Conservation (phyloP, 2,888 invertebrate species). For the Drosophila kambysellisi region DNA sequence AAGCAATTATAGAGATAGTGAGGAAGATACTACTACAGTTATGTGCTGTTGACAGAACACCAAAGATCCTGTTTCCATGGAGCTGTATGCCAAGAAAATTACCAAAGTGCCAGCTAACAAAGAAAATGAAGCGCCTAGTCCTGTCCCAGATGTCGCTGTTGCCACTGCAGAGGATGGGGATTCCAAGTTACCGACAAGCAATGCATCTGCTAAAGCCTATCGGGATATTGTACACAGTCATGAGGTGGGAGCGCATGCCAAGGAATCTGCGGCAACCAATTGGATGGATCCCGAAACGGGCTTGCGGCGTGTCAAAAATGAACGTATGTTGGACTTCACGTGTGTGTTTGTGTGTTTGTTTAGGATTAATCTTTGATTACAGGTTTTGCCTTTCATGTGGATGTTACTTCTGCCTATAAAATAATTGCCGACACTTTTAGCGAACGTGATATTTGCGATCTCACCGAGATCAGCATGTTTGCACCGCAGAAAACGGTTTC, state of each 20-base stretch:
- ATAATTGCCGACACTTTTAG: slow-evolving; percentile 88
- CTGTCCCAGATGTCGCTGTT: neutral
- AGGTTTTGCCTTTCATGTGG: slow-evolving; percentile 90
- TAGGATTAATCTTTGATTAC: neutral
- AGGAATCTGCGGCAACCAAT: slow-evolving; percentile 83
- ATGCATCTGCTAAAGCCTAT: slow-evolving; percentile 63
- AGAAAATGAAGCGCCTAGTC: slow-evolving; percentile 40
- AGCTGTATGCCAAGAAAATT: slow-evolving; percentile 88
- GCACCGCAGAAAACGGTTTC: slow-evolving; percentile 87
- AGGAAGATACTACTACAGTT: neutral
- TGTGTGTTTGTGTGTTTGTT: neutral
- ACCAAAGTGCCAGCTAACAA: slow-evolving; percentile 59
- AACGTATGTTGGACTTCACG: slow-evolving; percentile 80
- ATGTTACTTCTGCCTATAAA: slow-evolving; percentile 89
- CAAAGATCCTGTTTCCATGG: slow-evolving; percentile 87
- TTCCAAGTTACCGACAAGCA: slow-evolving; percentile 23
- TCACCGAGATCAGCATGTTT: slow-evolving; percentile 88
- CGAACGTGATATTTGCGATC: slow-evolving; percentile 89
- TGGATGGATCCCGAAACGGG: slow-evolving; percentile 87
- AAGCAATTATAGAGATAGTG: slow-evolving; percentile 38
- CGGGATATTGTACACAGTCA: slow-evolving; percentile 79
- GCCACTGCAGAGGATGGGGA: slow-evolving; percentile 34
- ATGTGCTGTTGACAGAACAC: slow-evolving; percentile 86
- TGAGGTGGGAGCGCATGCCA: slow-evolving; percentile 77
- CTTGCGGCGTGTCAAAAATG: slow-evolving; percentile 87